phyloP scores from a whole-genome alignment of 2,888 invertebrate species.

The Ichneumon xanthorius region DNA sequence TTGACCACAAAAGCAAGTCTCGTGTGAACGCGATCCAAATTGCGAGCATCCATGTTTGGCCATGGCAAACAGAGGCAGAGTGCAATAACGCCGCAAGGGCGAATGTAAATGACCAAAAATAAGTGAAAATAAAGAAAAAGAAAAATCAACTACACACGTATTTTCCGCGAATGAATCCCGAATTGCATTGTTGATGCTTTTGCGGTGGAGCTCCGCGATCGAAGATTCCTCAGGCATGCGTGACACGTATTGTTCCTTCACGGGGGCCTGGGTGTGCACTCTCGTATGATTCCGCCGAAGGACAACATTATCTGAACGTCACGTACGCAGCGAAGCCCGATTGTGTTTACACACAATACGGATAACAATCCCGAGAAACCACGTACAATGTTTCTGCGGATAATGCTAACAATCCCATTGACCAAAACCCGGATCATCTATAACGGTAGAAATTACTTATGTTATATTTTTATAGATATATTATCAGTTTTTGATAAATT shows the following conservation, averaged over 20 bases:
- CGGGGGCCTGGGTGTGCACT: constrained; percentile 18
- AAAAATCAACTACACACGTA: neutral
- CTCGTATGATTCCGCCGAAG: constrained; percentile 8
- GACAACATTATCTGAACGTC: constrained; percentile 37
- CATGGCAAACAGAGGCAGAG: neutral
- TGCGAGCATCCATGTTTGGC: neutral
- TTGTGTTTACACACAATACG: constrained; percentile 39
- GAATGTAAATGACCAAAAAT: constrained; percentile 7
- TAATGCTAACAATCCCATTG: neutral
- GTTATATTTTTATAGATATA: no score
- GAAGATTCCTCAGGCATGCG: constrained; percentile 18
- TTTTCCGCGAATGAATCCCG: constrained; percentile 11
- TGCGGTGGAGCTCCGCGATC: neutral
- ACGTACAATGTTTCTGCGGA: neutral
- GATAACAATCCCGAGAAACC: constrained; percentile 35
- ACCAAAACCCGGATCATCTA: no score
- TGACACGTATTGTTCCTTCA: constrained; percentile 22
- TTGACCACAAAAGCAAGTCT: neutral
- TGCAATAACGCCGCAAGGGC: neutral
- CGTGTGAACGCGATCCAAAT: neutral
- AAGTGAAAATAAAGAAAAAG: neutral
- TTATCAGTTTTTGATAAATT: no score
- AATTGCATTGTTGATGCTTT: neutral
- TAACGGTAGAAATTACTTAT: no score
- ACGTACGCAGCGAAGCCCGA: constrained; percentile 25